A percentile compares a stretch with the other conserved stretches of the same genome.
phyloP scores from a whole-genome alignment of 2,888 invertebrate species.

The Heliothis peltigera region DNA sequence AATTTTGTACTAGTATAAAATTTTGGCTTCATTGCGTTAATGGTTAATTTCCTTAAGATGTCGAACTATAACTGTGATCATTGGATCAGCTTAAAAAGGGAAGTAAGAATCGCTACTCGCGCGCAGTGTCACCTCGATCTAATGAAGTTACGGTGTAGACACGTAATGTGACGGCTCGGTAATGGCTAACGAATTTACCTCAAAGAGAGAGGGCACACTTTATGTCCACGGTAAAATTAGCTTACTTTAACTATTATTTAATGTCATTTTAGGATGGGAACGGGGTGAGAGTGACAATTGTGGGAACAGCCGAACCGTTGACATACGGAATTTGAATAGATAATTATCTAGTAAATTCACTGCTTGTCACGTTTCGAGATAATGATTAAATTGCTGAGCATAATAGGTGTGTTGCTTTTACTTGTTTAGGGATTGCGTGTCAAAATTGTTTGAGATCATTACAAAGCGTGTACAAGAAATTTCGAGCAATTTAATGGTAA shows the following conservation, averaged over 20 bases:
- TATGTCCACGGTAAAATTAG: conserved; percentile 79
- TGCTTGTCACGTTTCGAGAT: conserved; percentile 66
- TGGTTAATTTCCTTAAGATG: neutral
- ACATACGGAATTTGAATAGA: conserved; percentile 77
- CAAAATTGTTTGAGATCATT: conserved; percentile 54
- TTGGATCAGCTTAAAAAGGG: neutral
- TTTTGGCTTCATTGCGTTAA: neutral
- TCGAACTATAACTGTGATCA: neutral
- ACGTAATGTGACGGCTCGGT: conserved; percentile 79
- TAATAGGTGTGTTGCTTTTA: conserved; percentile 58
- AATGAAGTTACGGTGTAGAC: conserved; percentile 72
- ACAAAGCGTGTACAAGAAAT: conserved; percentile 36
- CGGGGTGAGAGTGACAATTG: conserved; percentile 78
- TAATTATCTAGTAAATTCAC: conserved; percentile 75
- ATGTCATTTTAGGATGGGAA: conserved; percentile 82
- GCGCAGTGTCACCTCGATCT: conserved; percentile 46
- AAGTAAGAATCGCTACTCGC: conserved; percentile 48
- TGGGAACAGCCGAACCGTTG: conserved; percentile 80
- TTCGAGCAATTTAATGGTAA: conserved; percentile 52
- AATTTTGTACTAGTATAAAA: neutral
- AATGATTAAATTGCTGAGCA: conserved; percentile 62
- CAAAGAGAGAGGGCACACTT: conserved; percentile 68
- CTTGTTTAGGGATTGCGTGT: conserved; percentile 60
- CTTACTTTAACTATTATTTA: conserved; percentile 85
- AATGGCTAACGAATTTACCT: conserved; percentile 75